A percentile compares a stretch with the other conserved stretches of the same genome.
Conservation (phyloP, 2,797 vertebrate genomes). For the Otus scops region DNA sequence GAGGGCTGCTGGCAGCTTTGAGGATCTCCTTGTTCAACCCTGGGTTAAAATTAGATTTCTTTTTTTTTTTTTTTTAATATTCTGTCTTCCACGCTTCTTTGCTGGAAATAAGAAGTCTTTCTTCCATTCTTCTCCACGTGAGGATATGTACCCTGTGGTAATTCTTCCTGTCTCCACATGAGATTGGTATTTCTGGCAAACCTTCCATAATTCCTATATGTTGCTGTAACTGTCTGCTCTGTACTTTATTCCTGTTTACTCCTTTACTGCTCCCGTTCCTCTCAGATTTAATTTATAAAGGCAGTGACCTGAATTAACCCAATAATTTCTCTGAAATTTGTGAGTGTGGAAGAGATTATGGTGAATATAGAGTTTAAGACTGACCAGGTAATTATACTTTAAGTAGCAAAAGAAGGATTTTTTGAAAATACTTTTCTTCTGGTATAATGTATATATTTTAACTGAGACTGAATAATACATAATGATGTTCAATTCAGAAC, state of each 20-base stretch:
- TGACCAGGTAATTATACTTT: not conserved
- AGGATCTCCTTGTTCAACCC: not conserved
- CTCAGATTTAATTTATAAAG: conserved; percentile 15
- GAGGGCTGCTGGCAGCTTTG: not conserved
- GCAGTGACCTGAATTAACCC: conserved; percentile 1
- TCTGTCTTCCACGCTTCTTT: not conserved
- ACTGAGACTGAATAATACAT: not conserved
- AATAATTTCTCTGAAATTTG: not conserved
- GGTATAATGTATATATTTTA: not conserved
- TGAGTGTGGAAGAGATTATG: not conserved
- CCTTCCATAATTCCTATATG: conserved; percentile 2
- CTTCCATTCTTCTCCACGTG: not conserved
- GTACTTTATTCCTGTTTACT: not conserved
- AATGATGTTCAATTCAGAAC: not conserved
- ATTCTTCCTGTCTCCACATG: conserved; percentile 52
- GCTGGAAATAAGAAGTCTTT: not conserved
- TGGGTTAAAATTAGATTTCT: not conserved
- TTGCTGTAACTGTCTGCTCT: conserved; percentile 16
- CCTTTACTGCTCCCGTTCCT: not conserved
- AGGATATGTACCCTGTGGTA: not conserved
- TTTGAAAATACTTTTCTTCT: not conserved
- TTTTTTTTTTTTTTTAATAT: not conserved
- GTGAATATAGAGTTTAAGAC: not conserved
- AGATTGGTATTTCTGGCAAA: conserved; percentile 49
- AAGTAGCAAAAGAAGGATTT: not conserved